Evolutionary conservation across 2,888 invertebrate genomes (phyloP).

Genomic region (Eristalis tenax): DNA sequence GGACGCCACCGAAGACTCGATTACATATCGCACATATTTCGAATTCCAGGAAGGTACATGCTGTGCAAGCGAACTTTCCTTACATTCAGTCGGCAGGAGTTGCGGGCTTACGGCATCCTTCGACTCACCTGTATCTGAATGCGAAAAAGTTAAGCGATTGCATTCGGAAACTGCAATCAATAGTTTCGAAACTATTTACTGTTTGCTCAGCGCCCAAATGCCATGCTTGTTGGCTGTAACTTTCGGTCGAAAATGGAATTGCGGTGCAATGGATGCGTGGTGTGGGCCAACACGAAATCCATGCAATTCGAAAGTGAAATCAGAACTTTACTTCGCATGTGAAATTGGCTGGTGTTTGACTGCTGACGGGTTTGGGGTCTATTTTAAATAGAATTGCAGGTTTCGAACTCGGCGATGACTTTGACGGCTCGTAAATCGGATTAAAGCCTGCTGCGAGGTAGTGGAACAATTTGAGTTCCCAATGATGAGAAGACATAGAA

Average conservation of each 20-base stretch:
- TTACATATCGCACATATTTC: constrained; percentile 31
- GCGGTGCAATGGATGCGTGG: constrained; percentile 43
- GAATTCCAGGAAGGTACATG: not conserved
- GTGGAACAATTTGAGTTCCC: no score
- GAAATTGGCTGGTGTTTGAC: not conserved
- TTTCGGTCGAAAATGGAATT: constrained; percentile 53
- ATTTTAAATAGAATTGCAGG: not conserved
- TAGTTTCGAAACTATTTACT: constrained; percentile 69
- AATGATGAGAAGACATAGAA: no score
- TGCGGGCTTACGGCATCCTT: constrained; percentile 19
- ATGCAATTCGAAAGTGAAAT: constrained; percentile 47
- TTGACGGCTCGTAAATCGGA: not conserved
- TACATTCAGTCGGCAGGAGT: constrained; percentile 18
- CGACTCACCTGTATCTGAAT: constrained; percentile 60
- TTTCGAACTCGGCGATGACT: not conserved
- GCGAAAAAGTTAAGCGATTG: constrained; percentile 62
- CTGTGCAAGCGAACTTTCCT: constrained; percentile 3
- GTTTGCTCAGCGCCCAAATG: constrained; percentile 48
- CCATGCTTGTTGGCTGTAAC: constrained; percentile 49
- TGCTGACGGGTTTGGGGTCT: not conserved
- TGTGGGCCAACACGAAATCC: not conserved
- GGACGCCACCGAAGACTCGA: constrained; percentile 29
- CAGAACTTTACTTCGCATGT: constrained; percentile 37
- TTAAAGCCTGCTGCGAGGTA: not conserved
- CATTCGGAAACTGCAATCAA: constrained; percentile 62